Evolutionary conservation across 1,140 invertebrate genomes (phyloP), one percentile per base, ranked within the genome.

Genomic region (Caenorhabditis latens): DNA sequence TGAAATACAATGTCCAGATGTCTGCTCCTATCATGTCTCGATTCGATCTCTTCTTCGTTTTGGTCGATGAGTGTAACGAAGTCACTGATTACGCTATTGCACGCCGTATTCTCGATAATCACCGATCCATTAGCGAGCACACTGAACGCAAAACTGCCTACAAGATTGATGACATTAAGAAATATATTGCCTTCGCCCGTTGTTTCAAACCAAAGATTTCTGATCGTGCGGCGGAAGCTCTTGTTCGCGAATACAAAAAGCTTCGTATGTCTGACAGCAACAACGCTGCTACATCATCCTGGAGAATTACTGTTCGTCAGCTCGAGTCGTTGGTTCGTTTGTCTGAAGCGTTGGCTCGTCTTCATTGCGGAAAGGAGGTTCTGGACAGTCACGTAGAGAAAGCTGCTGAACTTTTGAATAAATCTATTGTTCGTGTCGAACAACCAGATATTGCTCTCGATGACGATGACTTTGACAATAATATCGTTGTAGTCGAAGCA

Each of bases 271-370:
- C 96, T 19, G 97, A 99, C 92, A 94, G 94, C 8, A 95, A 95
- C 40, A 94, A 95, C 2, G 95, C 95, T 84, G 92, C 93, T 4
- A 94, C 93, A 86, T 96, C 96, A 40, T 90, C 93, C 0, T 99
- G 97, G 96, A 94, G 97, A 79, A 98, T 99, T 86, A 99, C 98
- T 0, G 98, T 99, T n/a, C 94, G 98, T n/a, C 98, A 99, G 93
- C 94, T 99, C 79, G 98, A 99, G 94, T 98, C 96, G 91, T 95
- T 99, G 95, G 95, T 99, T 90, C 95, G 98, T 48, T 94, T 99
- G 14, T 96, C 97, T 7, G 98, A 99, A 94, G 97, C 96, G 14
- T 96, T 98, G 94, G 98, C 98, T 53, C 95, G 97, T 93, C 95
- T 99, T 94, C 95, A 98, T 93, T 99, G 98, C 93, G 95, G 95